These are phyloP conservation scores for Orycteropus afer DNA, from an alignment of 2,113 vertebrate genomes.

Conservation along the genomic window DNA sequence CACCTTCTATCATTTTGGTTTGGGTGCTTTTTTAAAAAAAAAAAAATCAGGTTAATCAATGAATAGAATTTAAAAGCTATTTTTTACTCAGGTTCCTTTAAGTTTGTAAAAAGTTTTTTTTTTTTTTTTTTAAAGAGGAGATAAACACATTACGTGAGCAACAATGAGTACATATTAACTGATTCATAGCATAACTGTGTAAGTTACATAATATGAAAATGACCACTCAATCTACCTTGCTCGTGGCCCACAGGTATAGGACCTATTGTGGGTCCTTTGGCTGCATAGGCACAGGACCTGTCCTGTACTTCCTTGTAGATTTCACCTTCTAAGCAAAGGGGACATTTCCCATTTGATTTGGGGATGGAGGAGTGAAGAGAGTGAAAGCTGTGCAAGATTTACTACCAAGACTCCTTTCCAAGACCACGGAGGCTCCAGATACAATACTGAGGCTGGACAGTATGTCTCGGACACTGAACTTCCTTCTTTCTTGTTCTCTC, in stretches of 20 bases:
- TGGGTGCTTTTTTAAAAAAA: constrained; percentile 16
- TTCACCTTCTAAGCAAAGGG: not conserved
- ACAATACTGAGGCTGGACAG: not conserved
- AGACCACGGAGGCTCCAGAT: not conserved
- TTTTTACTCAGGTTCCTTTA: not conserved
- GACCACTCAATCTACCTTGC: not conserved
- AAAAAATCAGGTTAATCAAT: not conserved
- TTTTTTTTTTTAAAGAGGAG: not conserved
- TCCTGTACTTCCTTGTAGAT: not conserved
- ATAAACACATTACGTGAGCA: not conserved
- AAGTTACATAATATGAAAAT: not conserved
- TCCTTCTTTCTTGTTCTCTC: not conserved
- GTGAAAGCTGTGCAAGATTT: not conserved
- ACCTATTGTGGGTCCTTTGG: too few species aligned
- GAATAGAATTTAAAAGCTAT: constrained; percentile 32
- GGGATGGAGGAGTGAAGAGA: not conserved
- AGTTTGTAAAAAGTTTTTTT: not conserved
- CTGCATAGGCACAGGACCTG: not conserved
- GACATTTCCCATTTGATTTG: not conserved
- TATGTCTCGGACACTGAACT: not conserved
- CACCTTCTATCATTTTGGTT: not conserved
- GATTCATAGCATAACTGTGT: not conserved
- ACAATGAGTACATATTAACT: not conserved
- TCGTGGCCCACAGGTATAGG: not conserved
- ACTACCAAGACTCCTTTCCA: not conserved